Conservation (phyloP, 1,140 invertebrate species). For the Wiebesia pumilae region DNA sequence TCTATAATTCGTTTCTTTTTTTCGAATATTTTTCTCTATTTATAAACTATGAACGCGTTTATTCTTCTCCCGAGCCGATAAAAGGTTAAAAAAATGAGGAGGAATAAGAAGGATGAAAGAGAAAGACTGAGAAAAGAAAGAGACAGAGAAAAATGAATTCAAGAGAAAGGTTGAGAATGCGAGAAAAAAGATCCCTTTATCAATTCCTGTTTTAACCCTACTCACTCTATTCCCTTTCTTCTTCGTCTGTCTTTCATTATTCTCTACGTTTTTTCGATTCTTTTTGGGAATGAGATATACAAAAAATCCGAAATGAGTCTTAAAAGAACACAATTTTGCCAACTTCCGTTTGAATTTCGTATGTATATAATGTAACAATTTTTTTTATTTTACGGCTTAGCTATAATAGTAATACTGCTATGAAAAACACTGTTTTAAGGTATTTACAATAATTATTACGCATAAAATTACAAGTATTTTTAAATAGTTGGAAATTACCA, state of each 20-base stretch:
- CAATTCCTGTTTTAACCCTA: conserved; percentile 37
- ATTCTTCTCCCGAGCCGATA: conserved; percentile 10
- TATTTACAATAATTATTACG: background rate
- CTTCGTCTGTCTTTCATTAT: conserved; percentile 27
- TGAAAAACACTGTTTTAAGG: background rate
- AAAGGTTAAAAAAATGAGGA: conserved; percentile 45
- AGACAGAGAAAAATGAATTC: conserved; percentile 35
- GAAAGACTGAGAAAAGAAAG: conserved; percentile 43
- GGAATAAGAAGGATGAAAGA: conserved; percentile 28
- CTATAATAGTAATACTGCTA: background rate
- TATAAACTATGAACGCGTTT: conserved; percentile 8
- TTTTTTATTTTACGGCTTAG: conserved; percentile 10
- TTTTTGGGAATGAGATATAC: background rate
- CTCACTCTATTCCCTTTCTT: background rate
- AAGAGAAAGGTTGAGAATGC: conserved; percentile 42
- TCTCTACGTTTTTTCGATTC: conserved; percentile 3
- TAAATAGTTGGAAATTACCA: too few species aligned
- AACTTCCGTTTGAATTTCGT: conserved; percentile 24
- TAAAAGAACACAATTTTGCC: conserved; percentile 20
- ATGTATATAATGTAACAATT: background rate
- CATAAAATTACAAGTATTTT: background rate
- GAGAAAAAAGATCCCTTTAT: conserved; percentile 40
- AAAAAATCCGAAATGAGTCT: background rate
- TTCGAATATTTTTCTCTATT: background rate
- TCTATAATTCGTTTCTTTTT: background rate